These are phyloP conservation scores for Morus bassanus DNA, from an alignment of 2,797 vertebrate species.

Conservation along the genomic window DNA sequence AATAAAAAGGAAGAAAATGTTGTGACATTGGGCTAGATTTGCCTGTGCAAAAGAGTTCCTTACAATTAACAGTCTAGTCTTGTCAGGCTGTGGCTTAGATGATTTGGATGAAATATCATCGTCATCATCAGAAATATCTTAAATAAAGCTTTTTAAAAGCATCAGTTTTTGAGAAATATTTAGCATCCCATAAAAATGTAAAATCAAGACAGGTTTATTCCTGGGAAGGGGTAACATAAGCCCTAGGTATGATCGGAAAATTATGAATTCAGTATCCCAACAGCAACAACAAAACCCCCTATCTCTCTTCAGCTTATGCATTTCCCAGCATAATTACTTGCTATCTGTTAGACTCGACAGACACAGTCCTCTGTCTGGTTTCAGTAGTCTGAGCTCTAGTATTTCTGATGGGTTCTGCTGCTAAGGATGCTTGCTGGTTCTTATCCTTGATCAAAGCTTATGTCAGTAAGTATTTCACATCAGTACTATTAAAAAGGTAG, in stretches of 20 bases:
- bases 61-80: background rate
- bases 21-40: background rate
- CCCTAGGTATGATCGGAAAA: background rate
- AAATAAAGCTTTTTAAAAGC: background rate
- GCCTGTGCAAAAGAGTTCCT: background rate
- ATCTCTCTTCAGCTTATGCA: background rate
- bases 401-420: background rate
- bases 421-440: background rate
- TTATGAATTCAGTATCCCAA: background rate
- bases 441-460: background rate
- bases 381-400: background rate
- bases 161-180: background rate
- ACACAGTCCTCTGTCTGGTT: background rate
- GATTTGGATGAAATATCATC: background rate
- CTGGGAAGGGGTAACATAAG: background rate
- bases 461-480: slow-evolving; percentile 19
- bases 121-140: background rate
- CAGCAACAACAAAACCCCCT: background rate
- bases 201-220: background rate
- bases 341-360: background rate
- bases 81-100: background rate
- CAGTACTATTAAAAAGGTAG: slow-evolving; percentile 35
- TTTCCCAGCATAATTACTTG: background rate
- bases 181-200: background rate
- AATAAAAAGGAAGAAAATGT: background rate